Percentiles rank a stretch among this genome's conserved stretches.
Evolutionary conservation across 2,888 invertebrate species (phyloP).

Genomic region (Diploptera punctata): DNA sequence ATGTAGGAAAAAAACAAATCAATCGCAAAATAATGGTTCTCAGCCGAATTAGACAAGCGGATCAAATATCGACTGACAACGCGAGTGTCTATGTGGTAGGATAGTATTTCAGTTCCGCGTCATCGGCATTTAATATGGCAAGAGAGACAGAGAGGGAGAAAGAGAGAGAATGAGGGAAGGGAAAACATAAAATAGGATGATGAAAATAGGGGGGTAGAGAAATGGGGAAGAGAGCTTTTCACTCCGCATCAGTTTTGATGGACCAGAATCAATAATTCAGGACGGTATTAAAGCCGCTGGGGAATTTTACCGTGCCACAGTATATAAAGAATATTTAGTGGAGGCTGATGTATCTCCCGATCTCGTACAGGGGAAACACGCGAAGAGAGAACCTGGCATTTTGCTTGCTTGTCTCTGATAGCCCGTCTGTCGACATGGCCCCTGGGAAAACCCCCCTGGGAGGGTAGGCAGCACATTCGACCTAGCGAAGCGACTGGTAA

Average conservation of each 20-base stretch:
- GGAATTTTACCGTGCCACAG: constrained; percentile 27
- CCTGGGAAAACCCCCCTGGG: constrained; percentile 5
- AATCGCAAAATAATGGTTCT: constrained; percentile 30
- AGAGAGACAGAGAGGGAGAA: not conserved
- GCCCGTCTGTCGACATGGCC: constrained; percentile 3
- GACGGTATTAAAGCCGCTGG: constrained; percentile 39
- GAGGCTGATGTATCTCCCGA: not conserved
- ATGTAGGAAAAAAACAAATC: not conserved
- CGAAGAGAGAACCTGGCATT: not conserved
- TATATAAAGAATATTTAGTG: constrained; percentile 33
- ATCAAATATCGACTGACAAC: constrained; percentile 18
- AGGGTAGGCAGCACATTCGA: not conserved
- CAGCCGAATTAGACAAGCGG: constrained; percentile 25
- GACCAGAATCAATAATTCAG: constrained; percentile 42
- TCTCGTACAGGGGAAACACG: no score
- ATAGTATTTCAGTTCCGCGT: constrained; percentile 38
- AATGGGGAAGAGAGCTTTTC: constrained; percentile 4
- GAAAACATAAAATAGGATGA: not conserved
- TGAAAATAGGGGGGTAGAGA: not conserved
- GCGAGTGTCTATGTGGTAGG: not conserved
- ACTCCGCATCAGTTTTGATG: constrained; percentile 39
- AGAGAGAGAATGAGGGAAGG: not conserved
- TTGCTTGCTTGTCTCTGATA: no score
- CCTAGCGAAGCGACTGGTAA: not conserved
- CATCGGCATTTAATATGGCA: constrained; percentile 26